Evolutionary conservation across 2,797 vertebrate genomes (phyloP), one percentile per base, ranked within the genome.

Genomic region (Rhinogobio ventralis): DNA sequence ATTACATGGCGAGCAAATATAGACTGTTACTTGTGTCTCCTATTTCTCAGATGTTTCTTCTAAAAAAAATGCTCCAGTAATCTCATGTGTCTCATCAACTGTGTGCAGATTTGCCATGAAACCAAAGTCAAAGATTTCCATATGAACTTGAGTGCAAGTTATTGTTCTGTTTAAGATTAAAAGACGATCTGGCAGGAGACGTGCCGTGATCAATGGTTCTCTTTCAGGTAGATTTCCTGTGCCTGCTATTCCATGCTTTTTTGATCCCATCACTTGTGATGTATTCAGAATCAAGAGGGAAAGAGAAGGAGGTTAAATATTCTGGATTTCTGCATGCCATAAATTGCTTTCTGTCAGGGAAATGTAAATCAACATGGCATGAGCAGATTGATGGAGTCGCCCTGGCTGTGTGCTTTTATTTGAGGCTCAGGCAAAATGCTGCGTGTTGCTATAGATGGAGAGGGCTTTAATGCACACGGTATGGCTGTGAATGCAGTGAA

Each of bases 291-390:
- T 69, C 49, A 17, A 83, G 74, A 83, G 49, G 49, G 60, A 46
- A 67, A 67, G 69, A 74, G 81, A 83, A 67, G 57, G 51, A 36
- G 57, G 46, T 5, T 82, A 81, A 85, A 91, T 89, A 90, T 46
- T 88, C 87, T 36, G 86, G 88, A 93, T 93, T 93, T 93, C 91
- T 81, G 69, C 89, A 88, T 89, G 90, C 91, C 90, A 91, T 92
- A 93, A 94, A 93, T 90, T 90, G 91, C 89, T 90, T 92, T 89
- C 90, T 92, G 92, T 92, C 89, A 86, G 90, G 79, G 88, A 91
- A 93, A 94, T 94, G 93, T 94, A 94, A 94, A 95, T 95, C 93
- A 94, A 83, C 68, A 87, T 92, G 87, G 92, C 89, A 85, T 88
- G 87, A 86, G 87, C 88, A 92, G 93, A 94, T 92, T 93, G 94